Percentiles rank a stretch among this genome's conserved stretches.
phyloP scores from a whole-genome alignment of 2,888 invertebrate species.

The Tetragnatha montana region DNA sequence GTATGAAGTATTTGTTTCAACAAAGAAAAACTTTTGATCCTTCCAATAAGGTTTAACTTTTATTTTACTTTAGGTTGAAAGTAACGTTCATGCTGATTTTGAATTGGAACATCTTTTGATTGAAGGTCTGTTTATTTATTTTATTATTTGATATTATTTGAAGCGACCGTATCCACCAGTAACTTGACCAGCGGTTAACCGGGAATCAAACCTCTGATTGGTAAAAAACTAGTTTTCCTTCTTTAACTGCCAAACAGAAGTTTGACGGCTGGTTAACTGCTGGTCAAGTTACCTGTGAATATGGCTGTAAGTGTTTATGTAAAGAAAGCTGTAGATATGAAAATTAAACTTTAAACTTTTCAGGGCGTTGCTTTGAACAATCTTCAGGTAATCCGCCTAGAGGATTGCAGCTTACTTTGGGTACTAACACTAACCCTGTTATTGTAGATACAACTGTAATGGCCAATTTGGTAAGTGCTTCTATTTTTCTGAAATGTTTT shows the following conservation, averaged over 20 bases:
- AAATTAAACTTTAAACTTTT: conserved; percentile 2
- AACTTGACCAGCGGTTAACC: too few species aligned
- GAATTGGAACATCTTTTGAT: conserved; percentile 95
- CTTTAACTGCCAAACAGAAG: too few species aligned
- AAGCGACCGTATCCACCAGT: too few species aligned
- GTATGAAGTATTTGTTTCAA: background rate
- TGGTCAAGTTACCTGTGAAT: background rate
- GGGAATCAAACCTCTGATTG: too few species aligned
- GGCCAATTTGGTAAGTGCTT: conserved; percentile 86
- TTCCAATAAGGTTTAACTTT: background rate
- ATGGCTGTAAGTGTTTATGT: background rate
- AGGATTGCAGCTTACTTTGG: conserved; percentile 96
- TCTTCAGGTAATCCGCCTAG: conserved; percentile 93
- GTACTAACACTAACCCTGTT: conserved; percentile 81
- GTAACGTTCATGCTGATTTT: conserved; percentile 85
- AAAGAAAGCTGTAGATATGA: background rate
- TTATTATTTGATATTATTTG: too few species aligned
- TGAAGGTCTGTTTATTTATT: conserved; percentile 81
- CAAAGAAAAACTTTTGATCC: background rate
- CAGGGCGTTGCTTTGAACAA: conserved; percentile 91
- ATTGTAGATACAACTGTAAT: conserved; percentile 99
- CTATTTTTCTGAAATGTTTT: background rate
- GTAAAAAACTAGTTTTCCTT: background rate
- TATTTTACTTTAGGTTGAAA: conserved; percentile 74
- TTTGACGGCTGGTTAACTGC: too few species aligned